Evolutionary conservation across 2,797 vertebrate genomes (phyloP).

Genomic region (Molossus molossus): DNA sequence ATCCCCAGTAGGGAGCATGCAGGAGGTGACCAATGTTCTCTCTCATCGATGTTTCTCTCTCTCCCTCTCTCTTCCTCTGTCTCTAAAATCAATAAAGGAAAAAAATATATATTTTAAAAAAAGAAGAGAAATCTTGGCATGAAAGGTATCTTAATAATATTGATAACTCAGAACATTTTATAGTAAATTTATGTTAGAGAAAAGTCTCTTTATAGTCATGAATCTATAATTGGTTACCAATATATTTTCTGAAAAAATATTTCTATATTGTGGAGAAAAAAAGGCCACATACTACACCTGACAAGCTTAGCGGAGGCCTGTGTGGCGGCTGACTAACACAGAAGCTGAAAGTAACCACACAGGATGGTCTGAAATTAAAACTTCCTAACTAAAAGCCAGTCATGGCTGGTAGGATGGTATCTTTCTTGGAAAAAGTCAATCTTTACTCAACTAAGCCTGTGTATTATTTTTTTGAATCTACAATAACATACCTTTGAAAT

Average conservation of each 20-base stretch:
- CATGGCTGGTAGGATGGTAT: not conserved
- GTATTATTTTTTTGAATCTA: not conserved
- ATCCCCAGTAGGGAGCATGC: too few species aligned
- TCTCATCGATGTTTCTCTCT: too few species aligned
- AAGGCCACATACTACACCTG: not conserved
- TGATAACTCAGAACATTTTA: slow-evolving; percentile 17
- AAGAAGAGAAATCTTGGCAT: not conserved
- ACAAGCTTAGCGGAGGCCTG: not conserved
- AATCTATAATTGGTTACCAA: not conserved
- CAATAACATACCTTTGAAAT: not conserved
- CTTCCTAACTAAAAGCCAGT: not conserved
- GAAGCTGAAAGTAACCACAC: not conserved
- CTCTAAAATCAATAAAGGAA: too few species aligned
- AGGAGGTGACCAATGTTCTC: too few species aligned
- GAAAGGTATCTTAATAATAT: not conserved
- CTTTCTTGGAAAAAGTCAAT: not conserved
- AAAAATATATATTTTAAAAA: too few species aligned
- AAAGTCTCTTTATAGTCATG: not conserved
- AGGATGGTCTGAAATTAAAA: not conserved
- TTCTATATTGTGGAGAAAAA: not conserved
- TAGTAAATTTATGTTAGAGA: not conserved
- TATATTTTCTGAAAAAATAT: not conserved
- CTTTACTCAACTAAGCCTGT: not conserved
- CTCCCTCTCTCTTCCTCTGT: too few species aligned
- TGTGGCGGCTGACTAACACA: not conserved